Base-by-base conservation (phyloP, 2,797 vertebrate species). In the Poeciliopsis paucimaculata region DNA sequence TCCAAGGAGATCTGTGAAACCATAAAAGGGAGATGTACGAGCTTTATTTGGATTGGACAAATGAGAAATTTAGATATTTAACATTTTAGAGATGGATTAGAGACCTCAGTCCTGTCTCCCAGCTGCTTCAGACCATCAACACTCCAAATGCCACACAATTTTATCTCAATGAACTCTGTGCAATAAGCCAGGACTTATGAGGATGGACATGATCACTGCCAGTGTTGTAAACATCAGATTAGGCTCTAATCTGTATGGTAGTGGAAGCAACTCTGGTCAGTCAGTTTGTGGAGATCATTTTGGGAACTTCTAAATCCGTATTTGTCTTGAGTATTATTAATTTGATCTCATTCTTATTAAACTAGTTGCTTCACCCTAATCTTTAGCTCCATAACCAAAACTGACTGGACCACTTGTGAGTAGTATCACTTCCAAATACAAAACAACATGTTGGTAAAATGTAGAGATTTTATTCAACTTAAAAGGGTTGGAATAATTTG, bases 221-320 rank as follows among this genome's bases (percentile, higher is more conserved):
- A 49, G 13, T 45, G 47, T 72, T 66, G 34, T 51, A 79, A 78
- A 86, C 73, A 45, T 55, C 23, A 11, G 23, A 23, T 34, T 5
- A 71, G 39, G 39, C 53, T 60, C 28, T 75, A 31, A 60, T 74
- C 45, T 46, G 34, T 34, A 12, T 45, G 41, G 6, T 47, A 28
- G 70, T 46, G 43, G 43, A 46, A 72, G 28, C 26, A 46, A 47
- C 70, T 72, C 45, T 9, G 28, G 43, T 18, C 9, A 8, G 26
- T 72, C 43, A 47, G 41, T 46, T 31, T 46, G 28, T 39, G 18
- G 43, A 72, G n/a, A 46, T 47, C n/a, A 47, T 72, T 72, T 46
- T 16, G 62, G 16, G 5, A 66, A 66, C 34, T 39, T 66, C 62
- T 66, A 39, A 66, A 39, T 66, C 62, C 18, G 20, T 8, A 39